Evolutionary conservation across 2,888 invertebrate genomes (phyloP), one percentile per base, ranked within the genome.

Genomic region (Proisotoma minuta): DNA sequence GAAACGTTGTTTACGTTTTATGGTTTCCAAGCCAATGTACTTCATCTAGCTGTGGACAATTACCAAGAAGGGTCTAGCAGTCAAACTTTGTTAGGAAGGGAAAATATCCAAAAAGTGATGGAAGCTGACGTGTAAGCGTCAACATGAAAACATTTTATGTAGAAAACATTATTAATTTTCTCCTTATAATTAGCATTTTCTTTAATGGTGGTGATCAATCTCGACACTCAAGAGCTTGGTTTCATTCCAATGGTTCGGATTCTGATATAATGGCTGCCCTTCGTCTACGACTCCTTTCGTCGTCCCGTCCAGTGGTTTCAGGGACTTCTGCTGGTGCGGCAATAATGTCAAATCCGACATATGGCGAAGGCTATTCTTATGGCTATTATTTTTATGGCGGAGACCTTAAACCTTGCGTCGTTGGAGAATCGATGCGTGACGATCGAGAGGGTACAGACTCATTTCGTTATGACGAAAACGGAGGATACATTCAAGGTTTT

Each of bases 171-270:
- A 47, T 47, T 18, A 43, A 48, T 28, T 48, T 22, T 49, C 27
- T n/a, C 15, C 24, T 18, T 47, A 56, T 22, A 40, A 27, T 20
- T 29, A 66, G 66, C 0, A 52, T 66, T 15, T 66, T 66, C 50
- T 66, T 66, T 39, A 66, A 66, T 39, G 66, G 66, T 5, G 66
- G 66, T 3, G 66, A 66, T 28, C 66, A 66, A 52, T 63, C 66
- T 2, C 24, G 66, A 22, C 66, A 66, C 28, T 27, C 63, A 1
- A 50, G 66, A n/a, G 49, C 58, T 27, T 66, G 66, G 66, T 52
- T 66, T 1, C 60, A 66, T 48, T 56, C 60, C 18, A 60, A 66
- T 58, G 66, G 63, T 1, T 49, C 58, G 4, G 66, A 66, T 60
- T 58, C 63, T 1, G 60, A 63, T 18, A 63, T 66, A 12, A 53